A percentile compares a stretch with the other conserved stretches of the same genome.
phyloP scores from a whole-genome alignment of 1,140 invertebrate genomes.

The Onthophagus taurus region DNA sequence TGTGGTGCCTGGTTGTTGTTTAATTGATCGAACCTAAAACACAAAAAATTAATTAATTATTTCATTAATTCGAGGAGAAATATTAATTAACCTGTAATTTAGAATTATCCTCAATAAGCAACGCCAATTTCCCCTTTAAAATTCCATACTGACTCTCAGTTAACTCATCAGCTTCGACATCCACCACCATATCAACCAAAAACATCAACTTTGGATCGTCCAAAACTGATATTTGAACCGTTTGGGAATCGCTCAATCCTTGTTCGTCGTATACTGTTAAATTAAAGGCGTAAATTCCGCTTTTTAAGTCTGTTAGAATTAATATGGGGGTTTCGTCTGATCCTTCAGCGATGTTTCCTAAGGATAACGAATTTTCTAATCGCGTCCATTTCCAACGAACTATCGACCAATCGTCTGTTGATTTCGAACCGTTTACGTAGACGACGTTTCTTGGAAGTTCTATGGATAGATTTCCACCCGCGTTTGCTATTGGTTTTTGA shows the following conservation, averaged over 20 bases:
- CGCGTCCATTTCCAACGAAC: constrained; percentile 77
- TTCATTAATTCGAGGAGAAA: background rate
- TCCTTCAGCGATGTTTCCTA: constrained; percentile 66
- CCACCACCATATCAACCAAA: constrained; percentile 71
- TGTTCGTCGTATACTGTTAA: constrained; percentile 84
- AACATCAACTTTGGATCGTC: constrained; percentile 64
- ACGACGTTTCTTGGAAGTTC: constrained; percentile 65
- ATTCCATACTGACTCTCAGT: constrained; percentile 66
- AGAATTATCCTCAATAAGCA: constrained; percentile 44
- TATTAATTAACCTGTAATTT: constrained; percentile 32
- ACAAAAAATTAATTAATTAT: background rate
- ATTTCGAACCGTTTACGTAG: constrained; percentile 74
- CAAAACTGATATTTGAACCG: constrained; percentile 77
- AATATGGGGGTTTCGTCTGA: constrained; percentile 66
- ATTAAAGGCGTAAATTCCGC: constrained; percentile 81
- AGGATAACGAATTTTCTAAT: constrained; percentile 69
- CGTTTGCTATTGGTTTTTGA: constrained; percentile 76
- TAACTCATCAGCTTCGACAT: constrained; percentile 60
- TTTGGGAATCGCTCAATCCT: constrained; percentile 68
- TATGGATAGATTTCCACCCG: constrained; percentile 72
- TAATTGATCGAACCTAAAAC: constrained; percentile 31
- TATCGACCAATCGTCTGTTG: constrained; percentile 81
- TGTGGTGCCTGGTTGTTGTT: constrained; percentile 39
- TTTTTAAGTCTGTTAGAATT: constrained; percentile 74
- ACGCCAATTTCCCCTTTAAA: constrained; percentile 62